A percentile compares a stretch with the other conserved stretches of the same genome.
Conservation (phyloP, 2,113 vertebrate species). For the Zapus hudsonius region DNA sequence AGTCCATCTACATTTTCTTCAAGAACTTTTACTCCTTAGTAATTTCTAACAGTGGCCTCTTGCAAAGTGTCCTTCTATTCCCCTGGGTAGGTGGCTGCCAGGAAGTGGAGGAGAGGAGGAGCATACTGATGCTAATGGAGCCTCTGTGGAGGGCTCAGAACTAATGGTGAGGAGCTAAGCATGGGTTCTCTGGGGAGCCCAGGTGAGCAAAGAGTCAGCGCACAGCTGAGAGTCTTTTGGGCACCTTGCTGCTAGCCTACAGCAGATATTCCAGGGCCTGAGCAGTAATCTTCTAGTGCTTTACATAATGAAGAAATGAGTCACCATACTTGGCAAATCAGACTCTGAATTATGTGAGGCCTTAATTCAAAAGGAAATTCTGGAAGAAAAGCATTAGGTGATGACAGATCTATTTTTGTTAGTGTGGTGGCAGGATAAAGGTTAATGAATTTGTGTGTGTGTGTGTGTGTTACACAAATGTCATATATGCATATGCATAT, state of each 20-base stretch:
- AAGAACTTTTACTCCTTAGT: constrained; percentile 69
- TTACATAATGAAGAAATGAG: constrained; percentile 82
- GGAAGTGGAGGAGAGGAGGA: constrained; percentile 69
- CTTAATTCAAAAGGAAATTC: constrained; percentile 44
- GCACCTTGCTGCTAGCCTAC: constrained; percentile 73
- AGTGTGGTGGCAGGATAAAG: not conserved
- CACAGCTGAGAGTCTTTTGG: constrained; percentile 77
- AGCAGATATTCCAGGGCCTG: constrained; percentile 76
- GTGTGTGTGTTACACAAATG: too few relatives aligned
- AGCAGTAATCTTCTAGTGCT: constrained; percentile 78
- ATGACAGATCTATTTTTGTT: constrained; percentile 2
- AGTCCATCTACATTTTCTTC: constrained; percentile 58
- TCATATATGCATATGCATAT: not conserved
- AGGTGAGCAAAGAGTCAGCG: constrained; percentile 62
- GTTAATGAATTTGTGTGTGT: constrained; percentile 17
- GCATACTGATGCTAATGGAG: constrained; percentile 74
- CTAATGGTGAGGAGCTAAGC: constrained; percentile 60
- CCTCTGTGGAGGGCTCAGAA: constrained; percentile 66
- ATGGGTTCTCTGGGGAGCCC: constrained; percentile 66
- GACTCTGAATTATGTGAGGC: constrained; percentile 72
- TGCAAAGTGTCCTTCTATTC: constrained; percentile 12
- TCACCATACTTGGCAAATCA: constrained; percentile 76
- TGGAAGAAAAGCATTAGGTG: not conserved
- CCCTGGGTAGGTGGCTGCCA: constrained; percentile 59
- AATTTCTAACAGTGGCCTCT: constrained; percentile 74